phyloP scores from a whole-genome alignment of 1,140 invertebrate species.

The Danaus plexippus region DNA sequence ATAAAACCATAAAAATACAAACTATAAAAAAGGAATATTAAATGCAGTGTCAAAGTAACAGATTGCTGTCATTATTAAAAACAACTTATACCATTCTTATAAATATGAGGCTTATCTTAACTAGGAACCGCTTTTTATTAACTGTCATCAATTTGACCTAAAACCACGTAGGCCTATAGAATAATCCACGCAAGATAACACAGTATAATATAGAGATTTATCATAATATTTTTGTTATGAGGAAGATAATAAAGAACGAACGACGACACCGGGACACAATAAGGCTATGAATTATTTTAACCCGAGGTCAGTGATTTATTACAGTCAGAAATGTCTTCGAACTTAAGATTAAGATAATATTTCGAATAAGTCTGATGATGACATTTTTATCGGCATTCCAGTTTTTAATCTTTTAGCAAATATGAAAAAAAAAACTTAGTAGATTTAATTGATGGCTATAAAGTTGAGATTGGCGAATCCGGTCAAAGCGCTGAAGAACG shows the following conservation, averaged over 20 bases:
- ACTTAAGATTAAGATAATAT: conserved; percentile 13
- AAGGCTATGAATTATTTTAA: conserved; percentile 17
- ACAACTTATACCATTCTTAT: conserved; percentile 7
- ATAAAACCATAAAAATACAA: no score
- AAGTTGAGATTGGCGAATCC: no score
- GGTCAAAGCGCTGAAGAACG: no score
- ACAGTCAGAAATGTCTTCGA: conserved; percentile 11
- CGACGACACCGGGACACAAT: conserved; percentile 11
- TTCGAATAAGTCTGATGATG: conserved; percentile 6
- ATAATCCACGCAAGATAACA: conserved; percentile 19
- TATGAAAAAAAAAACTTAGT: no score
- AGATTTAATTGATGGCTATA: no score
- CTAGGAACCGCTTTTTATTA: conserved; percentile 13
- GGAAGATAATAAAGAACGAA: conserved; percentile 5
- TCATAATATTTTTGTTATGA: conserved; percentile 12
- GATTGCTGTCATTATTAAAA: conserved; percentile 7
- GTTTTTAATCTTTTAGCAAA: conserved; percentile 3
- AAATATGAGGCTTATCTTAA: conserved; percentile 14
- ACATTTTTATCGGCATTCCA: conserved; percentile 7
- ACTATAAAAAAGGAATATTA: background rate
- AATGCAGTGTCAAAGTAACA: background rate
- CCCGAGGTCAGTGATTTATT: conserved; percentile 19
- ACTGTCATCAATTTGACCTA: conserved; percentile 12
- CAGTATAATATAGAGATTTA: conserved; percentile 17
- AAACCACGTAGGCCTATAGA: conserved; percentile 14